Conservation (phyloP, 2,888 invertebrate species). For the Harmothoe impar region DNA sequence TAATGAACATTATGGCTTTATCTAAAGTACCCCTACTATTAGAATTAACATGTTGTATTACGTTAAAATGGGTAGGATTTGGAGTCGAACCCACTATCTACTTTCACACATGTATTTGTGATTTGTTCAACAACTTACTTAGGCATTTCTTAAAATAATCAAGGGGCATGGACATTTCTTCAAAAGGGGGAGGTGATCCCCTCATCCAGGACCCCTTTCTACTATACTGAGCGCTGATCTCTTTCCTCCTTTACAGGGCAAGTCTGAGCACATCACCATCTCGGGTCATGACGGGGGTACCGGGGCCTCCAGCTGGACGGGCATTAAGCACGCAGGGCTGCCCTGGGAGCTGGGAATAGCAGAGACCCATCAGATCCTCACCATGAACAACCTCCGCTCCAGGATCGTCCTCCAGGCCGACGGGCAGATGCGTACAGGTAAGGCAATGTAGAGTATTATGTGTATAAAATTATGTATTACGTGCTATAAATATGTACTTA, state of each 20-base stretch:
- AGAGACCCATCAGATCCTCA: conserved; percentile 98
- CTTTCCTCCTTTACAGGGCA: conserved; percentile 87
- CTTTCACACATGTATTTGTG: too few species aligned
- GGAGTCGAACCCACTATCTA: too few species aligned
- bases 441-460: not conserved
- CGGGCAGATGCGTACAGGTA: conserved; percentile 92
- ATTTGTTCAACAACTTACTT: too few species aligned
- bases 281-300: conserved; percentile 99
- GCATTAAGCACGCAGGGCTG: conserved; percentile 97
- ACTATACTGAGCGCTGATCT: not conserved
- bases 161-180: too few species aligned
- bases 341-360: conserved; percentile 99
- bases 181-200: too few species aligned
- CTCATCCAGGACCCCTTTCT: not conserved
- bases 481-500: too few species aligned
- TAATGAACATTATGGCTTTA: not conserved
- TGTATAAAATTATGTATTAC: too few species aligned
- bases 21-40: too few species aligned
- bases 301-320: conserved; percentile 99
- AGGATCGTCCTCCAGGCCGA: conserved; percentile 95
- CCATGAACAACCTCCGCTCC: conserved; percentile 95
- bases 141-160: too few species aligned
- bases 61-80: too few species aligned
- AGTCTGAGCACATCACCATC: conserved; percentile 98
- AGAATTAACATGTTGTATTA: too few species aligned